Evolutionary conservation across 2,797 vertebrate species (phyloP), one percentile per base, ranked within the genome.

Genomic region (Gouania willdenowi): DNA sequence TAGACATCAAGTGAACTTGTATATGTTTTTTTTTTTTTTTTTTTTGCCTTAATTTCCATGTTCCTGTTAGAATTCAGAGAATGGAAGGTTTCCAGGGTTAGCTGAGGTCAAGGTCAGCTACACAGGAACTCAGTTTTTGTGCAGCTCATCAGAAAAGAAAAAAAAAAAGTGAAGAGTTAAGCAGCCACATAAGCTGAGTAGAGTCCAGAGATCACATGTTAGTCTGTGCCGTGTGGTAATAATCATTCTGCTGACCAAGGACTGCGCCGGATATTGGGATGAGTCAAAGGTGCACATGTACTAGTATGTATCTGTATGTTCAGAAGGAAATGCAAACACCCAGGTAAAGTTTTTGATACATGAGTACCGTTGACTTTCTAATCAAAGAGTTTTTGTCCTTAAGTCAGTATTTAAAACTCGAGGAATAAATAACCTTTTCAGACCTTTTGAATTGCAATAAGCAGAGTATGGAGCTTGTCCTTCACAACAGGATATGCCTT

Each of bases 171-270:
- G 65, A 71, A 28, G 66, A 41, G 46, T 75, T 51, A 77, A 82
- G 76, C 79, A 79, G 75, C 64, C 79, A 46, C 59, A 66, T 41
- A 34, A 50, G 66, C 67, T 36, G 32, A 47, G 51, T 48, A 5
- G 46, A 78, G 75, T 79, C 69, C 75, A 73, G 53, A 73, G 78
- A 80, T 83, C 81, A 83, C 81, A 79, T 81, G 80, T 57, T 68
- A n/a, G 72, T 59, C 69, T 64, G 68, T 72, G 56, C 66, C 60
- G 47, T 48, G 55, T 69, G 65, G 53, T 53, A 56, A 76, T 66
- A 77, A 59, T 82, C 75, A 71, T 84, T 47, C 31, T 83, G 83
- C 83, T 82, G 81, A 85, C 49, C 45, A 24, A 71, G 49, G 41
- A 34, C 54, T 46, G 34, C 27, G 53, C 25, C 25, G 17, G 4